Evolutionary conservation across 2,797 vertebrate genomes (phyloP), one percentile per base, ranked within the genome.

Genomic region (Xiphophorus birchmanni): DNA sequence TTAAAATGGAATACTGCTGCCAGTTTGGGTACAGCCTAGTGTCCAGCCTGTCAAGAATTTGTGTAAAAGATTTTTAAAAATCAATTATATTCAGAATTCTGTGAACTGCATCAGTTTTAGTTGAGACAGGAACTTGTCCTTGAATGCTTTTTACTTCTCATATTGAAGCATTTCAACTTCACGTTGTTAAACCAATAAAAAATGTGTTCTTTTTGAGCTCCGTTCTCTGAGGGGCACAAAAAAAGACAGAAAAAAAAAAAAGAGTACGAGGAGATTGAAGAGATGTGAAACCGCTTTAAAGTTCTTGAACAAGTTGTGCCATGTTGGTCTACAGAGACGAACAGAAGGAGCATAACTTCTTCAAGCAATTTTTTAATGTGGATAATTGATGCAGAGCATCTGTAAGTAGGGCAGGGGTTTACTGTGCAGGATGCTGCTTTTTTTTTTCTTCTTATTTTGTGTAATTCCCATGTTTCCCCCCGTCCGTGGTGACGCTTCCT

Each of bases 321-420:
- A 76, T 82, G 73, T 82, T 54, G 80, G 89, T 84, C 86, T 85
- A 40, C 80, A 80, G 83, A 88, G 63, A 80, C 77, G 74, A 89
- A 73, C 78, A 67, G 81, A 63, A 78, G 82, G 69, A 82, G 85
- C 37, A 76, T 52, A 7, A 60, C 58, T 81, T 87, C 84, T 86
- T 82, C 81, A 81, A 79, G 82, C 79, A 29, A 82, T 76, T 86
- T 23, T 84, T 84, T 80, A 82, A 91, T 85, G 86, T 81, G 85
- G 90, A 80, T 91, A 91, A 91, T 84, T 90, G 83, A 93, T 88
- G 86, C 89, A 74, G 77, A 80, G 87, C 80, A 82, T 87, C 73
- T 37, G 81, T 81, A 94, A 94, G 86, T 93, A 91, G 92, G 92
- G 65, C 84, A 29, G 72, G 75, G 80, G 76, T 87, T 74, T 83